These are phyloP conservation scores for Drosophila ironensis DNA, from an alignment of 1,140 invertebrate genomes.

Conservation along the genomic window DNA sequence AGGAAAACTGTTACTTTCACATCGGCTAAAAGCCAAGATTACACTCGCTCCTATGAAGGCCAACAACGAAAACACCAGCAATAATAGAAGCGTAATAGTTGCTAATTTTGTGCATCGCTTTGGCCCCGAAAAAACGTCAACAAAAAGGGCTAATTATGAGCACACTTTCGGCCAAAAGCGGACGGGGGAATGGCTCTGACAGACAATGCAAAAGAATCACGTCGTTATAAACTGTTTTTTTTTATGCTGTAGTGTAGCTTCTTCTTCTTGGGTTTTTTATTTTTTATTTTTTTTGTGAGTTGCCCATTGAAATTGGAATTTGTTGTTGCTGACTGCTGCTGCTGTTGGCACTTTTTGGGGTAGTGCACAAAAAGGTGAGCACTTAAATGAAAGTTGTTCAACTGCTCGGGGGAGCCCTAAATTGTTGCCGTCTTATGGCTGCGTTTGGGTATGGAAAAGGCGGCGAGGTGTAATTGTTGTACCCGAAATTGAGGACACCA, in stretches of 20 bases:
- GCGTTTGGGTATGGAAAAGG: constrained; percentile 4
- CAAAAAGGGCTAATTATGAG: constrained; percentile 76
- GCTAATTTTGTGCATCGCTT: constrained; percentile 66
- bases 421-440: constrained; percentile 19
- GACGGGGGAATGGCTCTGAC: constrained; percentile 32
- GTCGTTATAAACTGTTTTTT: constrained; percentile 65
- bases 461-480: constrained; percentile 17
- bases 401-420: constrained; percentile 30
- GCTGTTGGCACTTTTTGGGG: constrained; percentile 15
- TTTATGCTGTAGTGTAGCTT: constrained; percentile 18
- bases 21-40: constrained; percentile 57
- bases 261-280: neutral
- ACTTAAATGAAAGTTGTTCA: constrained; percentile 74
- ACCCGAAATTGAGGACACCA: constrained; percentile 20
- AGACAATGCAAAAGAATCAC: constrained; percentile 69
- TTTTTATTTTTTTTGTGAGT: constrained; percentile 26
- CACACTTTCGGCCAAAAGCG: constrained; percentile 59
- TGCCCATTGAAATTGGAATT: constrained; percentile 45
- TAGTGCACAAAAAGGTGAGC: constrained; percentile 47
- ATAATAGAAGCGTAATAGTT: constrained; percentile 72
- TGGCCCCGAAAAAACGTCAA: constrained; percentile 44
- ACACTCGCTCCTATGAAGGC: constrained; percentile 29
- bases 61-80: constrained; percentile 12
- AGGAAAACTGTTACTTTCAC: constrained; percentile 72
- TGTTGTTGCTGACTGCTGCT: constrained; percentile 19